Evolutionary conservation across 2,888 invertebrate species (phyloP).

Genomic region (Tetranychus piercei): DNA sequence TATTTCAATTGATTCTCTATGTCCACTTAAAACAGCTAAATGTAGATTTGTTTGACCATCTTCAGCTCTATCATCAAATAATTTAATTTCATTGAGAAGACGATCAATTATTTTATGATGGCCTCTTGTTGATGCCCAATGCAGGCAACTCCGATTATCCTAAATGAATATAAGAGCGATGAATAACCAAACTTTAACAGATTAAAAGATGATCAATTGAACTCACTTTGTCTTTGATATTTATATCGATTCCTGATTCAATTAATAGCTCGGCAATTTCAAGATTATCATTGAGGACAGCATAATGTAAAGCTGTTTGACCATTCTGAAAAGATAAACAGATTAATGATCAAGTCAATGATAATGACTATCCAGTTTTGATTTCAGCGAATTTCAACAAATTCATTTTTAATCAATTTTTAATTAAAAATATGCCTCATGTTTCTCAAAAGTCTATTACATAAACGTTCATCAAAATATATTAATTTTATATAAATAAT

Average conservation of each 20-base stretch:
- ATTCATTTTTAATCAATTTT: too few relatives aligned
- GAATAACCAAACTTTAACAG: neutral
- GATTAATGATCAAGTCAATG: too few relatives aligned
- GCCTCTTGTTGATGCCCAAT: constrained; percentile 50
- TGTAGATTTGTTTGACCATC: constrained; percentile 30
- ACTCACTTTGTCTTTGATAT: constrained; percentile 49
- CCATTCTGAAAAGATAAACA: constrained; percentile 35
- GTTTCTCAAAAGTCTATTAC: constrained; percentile 5
- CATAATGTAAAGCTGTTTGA: constrained; percentile 54
- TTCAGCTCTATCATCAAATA: constrained; percentile 32
- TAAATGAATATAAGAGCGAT: neutral
- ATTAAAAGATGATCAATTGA: neutral
- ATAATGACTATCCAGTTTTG: too few relatives aligned
- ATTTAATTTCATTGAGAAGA: constrained; percentile 30
- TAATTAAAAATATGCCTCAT: neutral
- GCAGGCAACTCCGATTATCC: constrained; percentile 42
- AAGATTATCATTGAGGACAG: constrained; percentile 52
- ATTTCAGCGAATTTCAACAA: too few relatives aligned
- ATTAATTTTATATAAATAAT: constrained; percentile 8
- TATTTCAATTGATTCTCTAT: constrained; percentile 29
- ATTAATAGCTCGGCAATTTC: constrained; percentile 46
- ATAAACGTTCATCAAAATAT: neutral
- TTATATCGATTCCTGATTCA: constrained; percentile 47
- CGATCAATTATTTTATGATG: constrained; percentile 44
- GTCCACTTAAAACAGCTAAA: constrained; percentile 30